Conservation (phyloP, 2,888 invertebrate species). For the Macropis europaea region DNA sequence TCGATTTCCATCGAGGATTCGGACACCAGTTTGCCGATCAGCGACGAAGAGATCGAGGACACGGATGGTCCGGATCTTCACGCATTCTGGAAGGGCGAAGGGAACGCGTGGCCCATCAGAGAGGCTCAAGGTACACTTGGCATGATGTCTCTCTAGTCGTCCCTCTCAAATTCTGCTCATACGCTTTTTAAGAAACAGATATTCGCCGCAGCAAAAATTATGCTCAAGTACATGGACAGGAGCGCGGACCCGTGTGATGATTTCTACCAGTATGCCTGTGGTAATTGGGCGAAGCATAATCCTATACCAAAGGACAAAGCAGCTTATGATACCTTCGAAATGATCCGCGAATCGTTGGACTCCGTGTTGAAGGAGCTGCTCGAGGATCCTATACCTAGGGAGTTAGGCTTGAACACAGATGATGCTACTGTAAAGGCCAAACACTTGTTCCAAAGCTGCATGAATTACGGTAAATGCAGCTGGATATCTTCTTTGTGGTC, state of each 20-base stretch:
- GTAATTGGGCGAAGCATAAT: slow-evolving; percentile 91
- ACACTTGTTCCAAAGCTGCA: slow-evolving; percentile 91
- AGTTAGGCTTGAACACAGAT: slow-evolving; percentile 68
- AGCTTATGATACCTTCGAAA: slow-evolving; percentile 94
- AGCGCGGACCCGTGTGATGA: slow-evolving; percentile 89
- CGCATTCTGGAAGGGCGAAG: slow-evolving; percentile 84
- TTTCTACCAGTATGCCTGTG: slow-evolving; percentile 92
- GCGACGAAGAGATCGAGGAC: slow-evolving; percentile 19
- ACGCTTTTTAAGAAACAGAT: slow-evolving; percentile 51
- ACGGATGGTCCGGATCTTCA: slow-evolving; percentile 43
- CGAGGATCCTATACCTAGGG: slow-evolving; percentile 80
- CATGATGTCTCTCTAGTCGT: slow-evolving; percentile 1
- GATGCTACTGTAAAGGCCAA: slow-evolving; percentile 91
- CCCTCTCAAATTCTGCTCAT: slow-evolving; percentile 42
- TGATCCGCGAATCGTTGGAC: slow-evolving; percentile 91
- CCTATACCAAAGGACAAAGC: slow-evolving; percentile 94
- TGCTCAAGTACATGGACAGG: slow-evolving; percentile 89
- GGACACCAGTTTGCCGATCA: slow-evolving; percentile 42
- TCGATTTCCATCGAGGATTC: slow-evolving; percentile 36
- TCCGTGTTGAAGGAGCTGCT: slow-evolving; percentile 85
- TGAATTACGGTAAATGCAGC: slow-evolving; percentile 84
- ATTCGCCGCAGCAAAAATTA: slow-evolving; percentile 82
- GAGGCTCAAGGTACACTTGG: slow-evolving; percentile 80
- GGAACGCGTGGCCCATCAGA: slow-evolving; percentile 82
- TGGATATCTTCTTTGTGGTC: background rate